A percentile compares a stretch with the other conserved stretches of the same genome.
These are phyloP conservation scores for Trisateles emortualis DNA, from an alignment of 2,888 invertebrate species.

Conservation along the genomic window DNA sequence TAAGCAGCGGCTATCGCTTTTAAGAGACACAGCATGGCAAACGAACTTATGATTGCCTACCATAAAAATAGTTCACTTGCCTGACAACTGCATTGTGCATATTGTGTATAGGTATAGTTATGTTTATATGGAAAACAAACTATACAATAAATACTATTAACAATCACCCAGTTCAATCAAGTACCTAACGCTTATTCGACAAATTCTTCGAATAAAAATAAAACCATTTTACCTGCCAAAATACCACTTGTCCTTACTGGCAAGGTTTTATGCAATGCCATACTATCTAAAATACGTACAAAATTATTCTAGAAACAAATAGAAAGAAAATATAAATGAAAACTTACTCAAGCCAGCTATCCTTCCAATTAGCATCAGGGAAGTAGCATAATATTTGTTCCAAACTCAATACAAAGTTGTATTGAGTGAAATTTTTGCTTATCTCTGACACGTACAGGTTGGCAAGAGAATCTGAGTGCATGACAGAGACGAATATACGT, in stretches of 20 bases:
- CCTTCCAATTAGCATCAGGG: conserved; percentile 93
- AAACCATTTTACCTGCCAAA: conserved; percentile 21
- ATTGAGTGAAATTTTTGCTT: conserved; percentile 87
- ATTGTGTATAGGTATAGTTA: too few relatives aligned
- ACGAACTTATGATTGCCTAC: too few relatives aligned
- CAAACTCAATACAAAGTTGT: conserved; percentile 92
- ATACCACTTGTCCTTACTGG: conserved; percentile 19
- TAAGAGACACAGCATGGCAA: too few relatives aligned
- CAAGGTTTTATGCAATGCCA: conserved; percentile 21
- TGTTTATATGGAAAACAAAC: too few relatives aligned
- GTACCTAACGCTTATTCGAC: background rate
- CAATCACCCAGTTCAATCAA: conserved; percentile 1
- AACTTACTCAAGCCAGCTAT: conserved; percentile 93
- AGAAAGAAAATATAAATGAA: background rate
- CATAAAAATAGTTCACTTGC: too few relatives aligned
- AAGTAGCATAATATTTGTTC: conserved; percentile 94
- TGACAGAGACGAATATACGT: conserved; percentile 93
- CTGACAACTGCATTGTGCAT: too few relatives aligned
- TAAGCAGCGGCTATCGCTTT: too few relatives aligned
- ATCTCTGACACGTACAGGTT: conserved; percentile 94
- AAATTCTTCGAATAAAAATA: conserved; percentile 22
- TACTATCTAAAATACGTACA: conserved; percentile 5
- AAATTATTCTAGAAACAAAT: background rate
- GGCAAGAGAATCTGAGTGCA: conserved; percentile 90
- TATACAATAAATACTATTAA: too few relatives aligned